Conservation (phyloP, 2,797 vertebrate genomes). For the Oophaga sylvatica region DNA sequence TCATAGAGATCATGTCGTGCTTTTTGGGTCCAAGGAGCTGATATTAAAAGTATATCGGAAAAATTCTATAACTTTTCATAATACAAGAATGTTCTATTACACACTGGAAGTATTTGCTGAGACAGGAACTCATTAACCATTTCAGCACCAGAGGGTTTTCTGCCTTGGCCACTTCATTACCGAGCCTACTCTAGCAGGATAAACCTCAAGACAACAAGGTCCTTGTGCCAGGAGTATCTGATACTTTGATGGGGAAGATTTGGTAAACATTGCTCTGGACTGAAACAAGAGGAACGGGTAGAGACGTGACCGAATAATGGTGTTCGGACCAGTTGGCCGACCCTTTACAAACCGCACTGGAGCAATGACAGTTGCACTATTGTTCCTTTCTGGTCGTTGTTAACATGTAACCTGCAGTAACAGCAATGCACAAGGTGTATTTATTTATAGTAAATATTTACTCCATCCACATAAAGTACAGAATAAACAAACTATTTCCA, state of each 20-base stretch:
- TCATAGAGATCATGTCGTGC: no score
- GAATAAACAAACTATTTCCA: not conserved
- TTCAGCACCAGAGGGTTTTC: no score
- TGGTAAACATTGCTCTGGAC: not conserved
- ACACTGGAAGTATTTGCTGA: no score
- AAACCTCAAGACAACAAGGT: not conserved
- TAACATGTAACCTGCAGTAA: not conserved
- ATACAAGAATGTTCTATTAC: no score
- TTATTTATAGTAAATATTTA: not conserved
- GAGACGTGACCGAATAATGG: not conserved
- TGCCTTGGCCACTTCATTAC: no score
- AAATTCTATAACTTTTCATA: no score
- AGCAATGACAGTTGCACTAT: not conserved
- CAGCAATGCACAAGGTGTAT: not conserved
- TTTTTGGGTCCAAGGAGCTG: no score
- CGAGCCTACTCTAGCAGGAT: no score
- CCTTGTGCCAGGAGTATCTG: not conserved
- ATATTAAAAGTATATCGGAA: no score
- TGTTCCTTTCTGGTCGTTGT: not conserved
- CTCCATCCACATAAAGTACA: constrained; percentile 26
- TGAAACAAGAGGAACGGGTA: not conserved
- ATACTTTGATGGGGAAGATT: not conserved
- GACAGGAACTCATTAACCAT: no score
- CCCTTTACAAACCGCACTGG: not conserved
- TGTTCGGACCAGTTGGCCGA: not conserved